Percentiles rank a stretch among this genome's conserved stretches.
Conservation (phyloP, 2,888 invertebrate genomes). For the Ischnus inquisitorius region DNA sequence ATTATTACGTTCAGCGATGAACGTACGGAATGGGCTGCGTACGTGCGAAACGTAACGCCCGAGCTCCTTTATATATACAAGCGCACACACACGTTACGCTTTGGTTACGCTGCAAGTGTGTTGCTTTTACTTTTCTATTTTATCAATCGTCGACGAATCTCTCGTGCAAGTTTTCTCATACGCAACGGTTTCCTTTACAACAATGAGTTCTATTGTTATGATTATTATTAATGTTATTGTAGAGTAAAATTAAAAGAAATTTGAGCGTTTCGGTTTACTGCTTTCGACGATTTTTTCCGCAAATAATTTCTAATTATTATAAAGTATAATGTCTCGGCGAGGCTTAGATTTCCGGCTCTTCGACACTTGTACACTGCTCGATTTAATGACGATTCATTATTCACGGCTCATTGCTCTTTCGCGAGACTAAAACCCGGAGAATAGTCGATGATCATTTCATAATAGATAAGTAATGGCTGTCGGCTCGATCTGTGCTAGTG, state of each 20-base stretch:
- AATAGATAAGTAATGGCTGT: conserved; percentile 30
- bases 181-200: neutral
- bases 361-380: conserved; percentile 13
- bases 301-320: neutral
- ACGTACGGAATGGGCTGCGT: conserved; percentile 42
- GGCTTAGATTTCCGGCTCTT: conserved; percentile 36
- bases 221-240: conserved; percentile 19
- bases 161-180: conserved; percentile 20
- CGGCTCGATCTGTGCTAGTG: neutral
- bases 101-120: conserved; percentile 49
- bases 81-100: conserved; percentile 47
- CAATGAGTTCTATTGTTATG: neutral
- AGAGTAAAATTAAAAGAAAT: neutral
- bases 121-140: conserved; percentile 49
- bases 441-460: conserved; percentile 13
- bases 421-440: neutral
- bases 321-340: neutral
- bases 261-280: neutral
- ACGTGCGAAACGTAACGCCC: conserved; percentile 57
- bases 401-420: conserved; percentile 39
- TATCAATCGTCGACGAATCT: conserved; percentile 25
- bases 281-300: conserved; percentile 19
- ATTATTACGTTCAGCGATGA: conserved; percentile 33
- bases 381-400: conserved; percentile 35
- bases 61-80: conserved; percentile 28